A percentile compares a stretch with the other conserved stretches of the same genome.
Conservation (phyloP, 2,888 invertebrate species). For the Lapara coniferarum region DNA sequence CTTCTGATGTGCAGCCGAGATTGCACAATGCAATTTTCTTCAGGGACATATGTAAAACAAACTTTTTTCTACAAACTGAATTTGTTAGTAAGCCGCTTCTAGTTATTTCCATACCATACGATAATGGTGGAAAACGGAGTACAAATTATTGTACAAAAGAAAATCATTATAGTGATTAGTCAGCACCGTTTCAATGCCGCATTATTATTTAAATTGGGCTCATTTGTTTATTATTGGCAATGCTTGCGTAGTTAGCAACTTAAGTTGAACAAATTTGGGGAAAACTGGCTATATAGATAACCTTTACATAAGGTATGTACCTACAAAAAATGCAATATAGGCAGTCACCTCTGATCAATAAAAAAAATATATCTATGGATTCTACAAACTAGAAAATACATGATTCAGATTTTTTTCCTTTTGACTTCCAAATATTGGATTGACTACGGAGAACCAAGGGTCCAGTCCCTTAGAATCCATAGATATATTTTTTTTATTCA, state of each 20-base stretch:
- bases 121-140: background rate
- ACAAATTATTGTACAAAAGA: conserved; percentile 16
- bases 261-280: background rate
- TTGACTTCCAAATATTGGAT: too few relatives aligned
- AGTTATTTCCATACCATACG: background rate
- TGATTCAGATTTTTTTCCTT: too few relatives aligned
- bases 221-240: conserved; percentile 16
- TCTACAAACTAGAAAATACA: too few relatives aligned
- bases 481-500: too few relatives aligned
- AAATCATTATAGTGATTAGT: conserved; percentile 6
- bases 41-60: background rate
- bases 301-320: background rate
- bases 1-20: too few relatives aligned
- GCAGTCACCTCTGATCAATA: too few relatives aligned
- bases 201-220: conserved; percentile 18
- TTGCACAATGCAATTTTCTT: too few relatives aligned
- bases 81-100: background rate
- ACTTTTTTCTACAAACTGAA: background rate
- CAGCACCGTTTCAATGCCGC: conserved; percentile 14
- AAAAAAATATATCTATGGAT: too few relatives aligned
- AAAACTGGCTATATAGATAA: background rate
- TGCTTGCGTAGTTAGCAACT: conserved; percentile 1
- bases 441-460: too few relatives aligned
- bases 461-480: too few relatives aligned
- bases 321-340: background rate